Percentiles rank a stretch among this genome's conserved stretches.
phyloP scores from a whole-genome alignment of 2,113 vertebrate genomes.

The Nanorana parkeri region DNA sequence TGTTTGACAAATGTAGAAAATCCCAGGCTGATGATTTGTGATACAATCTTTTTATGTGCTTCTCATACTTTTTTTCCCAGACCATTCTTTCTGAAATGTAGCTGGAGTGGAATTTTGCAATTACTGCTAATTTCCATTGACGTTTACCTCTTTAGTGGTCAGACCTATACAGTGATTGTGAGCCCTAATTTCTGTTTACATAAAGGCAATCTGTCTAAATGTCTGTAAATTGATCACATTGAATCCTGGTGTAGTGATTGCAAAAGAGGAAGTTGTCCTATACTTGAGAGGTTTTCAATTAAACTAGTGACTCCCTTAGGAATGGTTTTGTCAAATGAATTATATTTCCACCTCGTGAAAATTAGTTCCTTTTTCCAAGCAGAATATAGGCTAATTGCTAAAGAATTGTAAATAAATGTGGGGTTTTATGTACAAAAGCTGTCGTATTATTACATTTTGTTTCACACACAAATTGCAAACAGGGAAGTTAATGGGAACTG shows the following conservation, averaged over 20 bases:
- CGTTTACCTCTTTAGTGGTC: conserved; percentile 39
- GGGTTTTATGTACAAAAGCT: not conserved
- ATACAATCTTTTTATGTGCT: conserved; percentile 12
- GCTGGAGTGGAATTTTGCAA: conserved; percentile 45
- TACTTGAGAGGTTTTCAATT: conserved; percentile 34
- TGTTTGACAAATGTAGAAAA: conserved; percentile 25
- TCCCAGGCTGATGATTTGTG: conserved; percentile 48
- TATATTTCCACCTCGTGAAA: conserved; percentile 17
- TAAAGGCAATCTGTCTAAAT: conserved; percentile 55
- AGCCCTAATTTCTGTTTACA: conserved; percentile 59
- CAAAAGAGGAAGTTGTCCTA: conserved; percentile 42
- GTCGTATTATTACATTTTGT: not conserved
- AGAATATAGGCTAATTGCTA: conserved; percentile 23
- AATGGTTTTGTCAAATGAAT: conserved; percentile 37
- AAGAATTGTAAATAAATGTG: conserved; percentile 20
- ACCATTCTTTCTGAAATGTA: conserved; percentile 35
- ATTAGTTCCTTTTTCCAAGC: conserved; percentile 20
- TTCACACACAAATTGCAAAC: not conserved
- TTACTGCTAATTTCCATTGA: conserved; percentile 31
- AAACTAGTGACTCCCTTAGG: conserved; percentile 15
- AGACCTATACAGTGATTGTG: conserved; percentile 44
- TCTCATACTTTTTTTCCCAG: conserved; percentile 4
- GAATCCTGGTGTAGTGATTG: conserved; percentile 40
- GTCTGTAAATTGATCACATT: conserved; percentile 56
- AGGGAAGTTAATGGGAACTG: not conserved